Base-by-base conservation (phyloP, 2,888 invertebrate genomes). In the Nudaria mundana region DNA sequence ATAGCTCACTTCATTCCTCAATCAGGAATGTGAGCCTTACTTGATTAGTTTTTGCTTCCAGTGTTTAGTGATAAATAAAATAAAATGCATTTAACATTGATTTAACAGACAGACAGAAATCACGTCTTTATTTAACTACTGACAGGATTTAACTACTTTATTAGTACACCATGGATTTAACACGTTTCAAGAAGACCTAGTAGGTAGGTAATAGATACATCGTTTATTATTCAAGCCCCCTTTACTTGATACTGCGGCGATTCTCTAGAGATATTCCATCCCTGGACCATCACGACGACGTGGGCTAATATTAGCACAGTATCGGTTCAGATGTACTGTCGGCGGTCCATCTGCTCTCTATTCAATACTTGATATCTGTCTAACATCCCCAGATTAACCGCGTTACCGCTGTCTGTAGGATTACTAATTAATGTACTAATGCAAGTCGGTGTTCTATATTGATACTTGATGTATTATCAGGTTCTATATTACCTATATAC, bases 311-410 rank as follows among this genome's bases (percentile, higher is more conserved):
- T 76, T 72, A 69, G 52, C 58, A 56, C 54, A 59, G 62, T 45
- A 36, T 23, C 29, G 20, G 23, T 31, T 40, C 39, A 52, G 46
- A 43, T 57, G 52, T 40, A 38, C 51, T 63, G 63, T 62, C 52
- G 54, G 55, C 63, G 54, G 63, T 58, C 66, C 56, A 62, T 54
- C 55, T 65, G 48, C 45, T 40, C 41, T 54, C 53, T 62, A 40
- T 71, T 85, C 67, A 85, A 84, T 84, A 85, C 67, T 82, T 79
- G 72, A 85, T 83, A 70, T 46, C 57, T 59, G 68, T 59, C 69
- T 63, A 34, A 66, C 62, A 64, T 70, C 72, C 75, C 71, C 53
- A 82, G 75, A 66, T 58, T 63, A 68, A 52, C 53, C 48, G 50
- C 63, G 54, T 44, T 38, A 40, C 47, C 47, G 54, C 55, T 63